Evolutionary conservation across 2,797 vertebrate genomes (phyloP), one percentile per base, ranked within the genome.

Genomic region (Cuculus canorus): DNA sequence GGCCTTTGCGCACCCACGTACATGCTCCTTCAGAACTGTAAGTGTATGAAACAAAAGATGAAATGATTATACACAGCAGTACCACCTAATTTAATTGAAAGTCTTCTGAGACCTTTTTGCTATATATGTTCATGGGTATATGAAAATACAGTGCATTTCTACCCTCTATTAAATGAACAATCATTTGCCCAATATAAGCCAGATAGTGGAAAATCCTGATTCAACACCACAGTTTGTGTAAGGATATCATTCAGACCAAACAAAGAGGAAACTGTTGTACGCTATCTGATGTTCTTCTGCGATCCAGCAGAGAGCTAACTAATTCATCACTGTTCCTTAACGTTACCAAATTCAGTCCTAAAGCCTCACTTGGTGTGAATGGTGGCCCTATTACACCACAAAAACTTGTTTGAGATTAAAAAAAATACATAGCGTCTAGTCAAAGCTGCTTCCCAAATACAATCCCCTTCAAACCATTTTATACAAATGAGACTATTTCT

Each of bases 1-100:
- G 0, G 48, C 32, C 27, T 79, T 61, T 77, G 27, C 52, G 66
- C n/a, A 37, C 17, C 13, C 12, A 47, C 1, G 0, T 65, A 30
- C 8, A 3, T 2, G 4, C 17, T 60, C 11, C 21, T 78, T 65
- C 32, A 82, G 17, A 78, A 32, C 27, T 52, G 28, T n/a, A 82
- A 57, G 23, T 47, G 16, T 15, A 13, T 32, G 47, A 83, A 92
- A 86, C 8, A 63, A 91, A 79, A 91, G 10, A n/a, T 53, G 48
- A 66, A 79, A 41, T 33, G 11, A 13, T 84, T 73, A 80, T 80
- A 73, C 64, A 69, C 28, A 80, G 15, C 21, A 43, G 7, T 35
- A 47, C 28, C 88, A 25, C 23, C n/a, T 47, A 76, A 59, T 2
- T 43, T 43, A 90, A 78, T 33, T 14, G 60, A 59, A 78, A 50